These are phyloP conservation scores for Drosophila neocordata DNA, from an alignment of 1,140 invertebrate species.

Conservation along the genomic window DNA sequence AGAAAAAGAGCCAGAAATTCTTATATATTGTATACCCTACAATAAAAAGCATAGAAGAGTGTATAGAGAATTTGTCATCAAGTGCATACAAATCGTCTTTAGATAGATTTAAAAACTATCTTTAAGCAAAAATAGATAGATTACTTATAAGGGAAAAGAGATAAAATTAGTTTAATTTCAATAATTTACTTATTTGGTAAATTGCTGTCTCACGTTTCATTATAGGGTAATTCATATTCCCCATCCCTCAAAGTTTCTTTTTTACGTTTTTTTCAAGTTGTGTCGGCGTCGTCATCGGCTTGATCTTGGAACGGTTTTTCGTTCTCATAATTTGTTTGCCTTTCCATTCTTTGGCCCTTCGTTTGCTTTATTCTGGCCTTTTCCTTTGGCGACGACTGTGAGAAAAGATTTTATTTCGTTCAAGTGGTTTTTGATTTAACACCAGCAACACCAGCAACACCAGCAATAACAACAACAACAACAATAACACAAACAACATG, in stretches of 20 bases:
- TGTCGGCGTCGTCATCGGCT: constrained; percentile 34
- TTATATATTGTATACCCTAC: neutral
- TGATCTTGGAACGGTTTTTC: constrained; percentile 58
- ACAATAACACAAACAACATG: constrained; percentile 12
- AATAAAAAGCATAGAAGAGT: neutral
- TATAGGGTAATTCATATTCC: neutral
- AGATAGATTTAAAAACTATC: too few relatives aligned
- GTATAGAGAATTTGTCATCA: neutral
- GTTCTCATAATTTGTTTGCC: constrained; percentile 77
- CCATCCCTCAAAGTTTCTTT: too few relatives aligned
- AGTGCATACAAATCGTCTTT: too few relatives aligned
- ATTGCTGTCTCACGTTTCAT: too few relatives aligned
- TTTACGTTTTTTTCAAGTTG: neutral
- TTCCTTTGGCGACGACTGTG: constrained; percentile 52
- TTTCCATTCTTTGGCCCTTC: constrained; percentile 4
- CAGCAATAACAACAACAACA: constrained; percentile 16
- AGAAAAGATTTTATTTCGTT: constrained; percentile 80
- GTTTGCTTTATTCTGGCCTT: constrained; percentile 2
- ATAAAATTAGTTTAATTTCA: too few relatives aligned
- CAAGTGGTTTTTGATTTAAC: constrained; percentile 81
- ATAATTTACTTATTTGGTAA: too few relatives aligned
- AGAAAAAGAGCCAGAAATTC: constrained; percentile 35
- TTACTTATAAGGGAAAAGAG: too few relatives aligned
- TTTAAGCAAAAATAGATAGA: too few relatives aligned
- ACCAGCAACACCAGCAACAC: constrained; percentile 70